Evolutionary conservation across 2,888 invertebrate species (phyloP), one percentile per base, ranked within the genome.

Genomic region (Acronicta alni): DNA sequence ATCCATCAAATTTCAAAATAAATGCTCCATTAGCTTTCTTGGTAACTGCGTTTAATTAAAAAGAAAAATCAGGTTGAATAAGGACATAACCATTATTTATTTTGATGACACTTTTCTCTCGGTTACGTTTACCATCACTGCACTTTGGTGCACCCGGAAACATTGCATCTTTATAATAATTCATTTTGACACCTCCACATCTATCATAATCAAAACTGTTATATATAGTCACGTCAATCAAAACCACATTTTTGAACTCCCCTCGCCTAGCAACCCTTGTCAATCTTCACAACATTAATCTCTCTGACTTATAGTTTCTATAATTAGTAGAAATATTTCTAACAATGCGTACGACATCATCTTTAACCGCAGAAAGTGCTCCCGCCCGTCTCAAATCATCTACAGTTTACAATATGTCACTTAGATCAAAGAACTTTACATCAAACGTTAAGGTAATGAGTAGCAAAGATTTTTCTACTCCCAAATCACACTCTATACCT

Each of bases 391-490:
- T 79, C 88, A 84, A 90, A 90, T 90, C 92, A 90, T 90, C 83
- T 80, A 84, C 85, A 88, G 92, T 90, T 89, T 93, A 92, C 90
- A 80, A 79, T 88, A 89, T 89, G 90, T 89, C 90, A 89, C 86
- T 84, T 82, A 89, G 86, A 91, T 93, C 93, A 93, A 93, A 93
- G 92, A 78, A 75, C 76, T 78, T 84, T 74, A 90, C 89, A 89
- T 92, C 91, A 92, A 91, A 93, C 88, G 83, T 66, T 65, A 80
- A 77, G 82, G 81, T 85, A 84, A 85, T 85, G 79, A 83, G 78
- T 74, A 73, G 81, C 83, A 74, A 80, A 81, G 60, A 80, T 82
- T 77, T 71, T 79, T 82, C 68, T 82, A 68, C 75, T 66, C 58
- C 70, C 52, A 74, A 70, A 79, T 68, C 55, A 56, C 56, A 66